phyloP scores from a whole-genome alignment of 2,113 vertebrate genomes.

The Toxotes chatareus region DNA sequence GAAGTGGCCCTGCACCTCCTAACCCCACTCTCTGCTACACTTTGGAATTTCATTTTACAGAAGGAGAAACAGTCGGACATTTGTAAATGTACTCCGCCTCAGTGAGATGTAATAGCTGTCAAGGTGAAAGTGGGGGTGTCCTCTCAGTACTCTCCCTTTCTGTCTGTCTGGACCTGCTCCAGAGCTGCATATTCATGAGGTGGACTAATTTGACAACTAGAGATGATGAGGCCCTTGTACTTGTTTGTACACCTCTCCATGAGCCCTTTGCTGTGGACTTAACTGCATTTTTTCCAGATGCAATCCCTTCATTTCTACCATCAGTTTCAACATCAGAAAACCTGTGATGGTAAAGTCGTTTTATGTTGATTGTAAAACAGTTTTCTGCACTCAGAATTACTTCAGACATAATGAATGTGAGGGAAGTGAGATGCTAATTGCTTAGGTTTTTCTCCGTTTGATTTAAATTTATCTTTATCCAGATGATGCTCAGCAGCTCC shows the following conservation, averaged over 20 bases:
- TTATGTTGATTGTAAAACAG: too few species aligned
- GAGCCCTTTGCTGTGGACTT: background rate
- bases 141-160: background rate
- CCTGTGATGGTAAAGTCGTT: too few species aligned
- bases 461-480: background rate
- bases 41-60: conserved; percentile 30
- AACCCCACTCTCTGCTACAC: background rate
- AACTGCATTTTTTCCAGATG: background rate
- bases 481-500: background rate
- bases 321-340: too few species aligned
- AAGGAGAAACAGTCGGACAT: background rate
- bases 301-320: too few species aligned
- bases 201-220: conserved; percentile 24
- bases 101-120: conserved; percentile 1
- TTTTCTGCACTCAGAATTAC: background rate
- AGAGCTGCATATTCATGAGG: conserved; percentile 44
- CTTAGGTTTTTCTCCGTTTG: background rate
- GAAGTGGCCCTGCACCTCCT: background rate
- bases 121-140: conserved; percentile 40
- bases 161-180: conserved; percentile 15
- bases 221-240: background rate
- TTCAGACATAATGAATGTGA: background rate
- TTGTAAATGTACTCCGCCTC: background rate
- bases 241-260: conserved; percentile 11
- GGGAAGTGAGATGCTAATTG: background rate